Conservation (phyloP, 2,797 vertebrate genomes). For the Perdix hodgsoniae region DNA sequence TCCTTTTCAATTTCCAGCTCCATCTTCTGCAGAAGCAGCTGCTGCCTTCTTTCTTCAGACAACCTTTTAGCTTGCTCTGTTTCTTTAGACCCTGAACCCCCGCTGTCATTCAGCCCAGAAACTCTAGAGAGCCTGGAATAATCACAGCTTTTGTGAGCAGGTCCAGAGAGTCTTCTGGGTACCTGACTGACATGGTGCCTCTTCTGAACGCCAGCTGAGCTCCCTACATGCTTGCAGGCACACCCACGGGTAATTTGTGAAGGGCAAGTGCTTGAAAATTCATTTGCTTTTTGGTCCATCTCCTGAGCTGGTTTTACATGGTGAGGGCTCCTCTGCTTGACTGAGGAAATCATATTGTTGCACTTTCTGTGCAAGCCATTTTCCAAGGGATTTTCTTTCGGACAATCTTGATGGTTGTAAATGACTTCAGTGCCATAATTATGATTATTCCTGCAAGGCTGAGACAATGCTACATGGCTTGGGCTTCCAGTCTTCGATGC, state of each 20-base stretch:
- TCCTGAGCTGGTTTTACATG: neutral
- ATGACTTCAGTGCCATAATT: neutral
- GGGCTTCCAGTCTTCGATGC: conserved; percentile 38
- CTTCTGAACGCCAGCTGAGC: neutral
- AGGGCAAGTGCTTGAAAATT: neutral
- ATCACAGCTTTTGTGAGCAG: conserved; percentile 29
- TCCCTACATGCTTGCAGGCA: conserved; percentile 23
- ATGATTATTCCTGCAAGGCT: conserved; percentile 55
- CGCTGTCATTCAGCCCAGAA: neutral
- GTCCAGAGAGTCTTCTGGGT: neutral
- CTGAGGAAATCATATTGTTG: conserved; percentile 41
- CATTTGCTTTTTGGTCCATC: conserved; percentile 16
- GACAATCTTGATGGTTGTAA: conserved; percentile 6
- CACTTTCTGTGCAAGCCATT: conserved; percentile 38
- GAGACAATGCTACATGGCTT: neutral
- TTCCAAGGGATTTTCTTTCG: neutral
- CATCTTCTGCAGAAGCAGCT: conserved; percentile 92
- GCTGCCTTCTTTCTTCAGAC: conserved; percentile 88
- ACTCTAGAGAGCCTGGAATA: conserved; percentile 7
- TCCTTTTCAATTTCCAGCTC: conserved; percentile 94
- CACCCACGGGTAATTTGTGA: conserved; percentile 14
- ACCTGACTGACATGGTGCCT: neutral
- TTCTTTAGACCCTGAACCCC: conserved; percentile 4
- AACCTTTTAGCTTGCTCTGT: conserved; percentile 68
- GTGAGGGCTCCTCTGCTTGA: conserved; percentile 9